Evolutionary conservation across 2,888 invertebrate genomes (phyloP), one percentile per base, ranked within the genome.

Genomic region (Dioctria linearis): DNA sequence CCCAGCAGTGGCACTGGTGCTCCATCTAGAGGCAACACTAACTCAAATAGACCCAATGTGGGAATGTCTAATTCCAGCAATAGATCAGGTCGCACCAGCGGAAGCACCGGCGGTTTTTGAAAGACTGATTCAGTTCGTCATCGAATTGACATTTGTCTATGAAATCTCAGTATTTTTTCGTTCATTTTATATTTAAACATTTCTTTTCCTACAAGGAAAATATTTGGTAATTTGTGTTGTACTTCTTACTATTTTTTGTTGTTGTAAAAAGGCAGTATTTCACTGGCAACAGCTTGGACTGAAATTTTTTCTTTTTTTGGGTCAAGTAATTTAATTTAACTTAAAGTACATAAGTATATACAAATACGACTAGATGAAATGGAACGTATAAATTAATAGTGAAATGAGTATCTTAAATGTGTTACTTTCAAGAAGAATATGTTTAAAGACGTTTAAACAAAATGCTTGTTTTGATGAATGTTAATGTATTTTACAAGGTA

Each of bases 11-110:
- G 85, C 37, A 84, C 83, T 78, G 83, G 83, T 54, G 83, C 59
- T n/a, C 83, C 82, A 61, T 79, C 81, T 46, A 81, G 82, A 39
- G 82, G 80, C 6, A 83, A 83, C 66, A 49, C 81, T 43, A 86
- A 85, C 73, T 87, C 87, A 80, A 86, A 87, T 4, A 86, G 88
- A 73, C 85, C 86, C 80, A 87, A 85, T 25, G 85, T 85, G 46
- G 78, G 80, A 42, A 79, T 82, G 73, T 78, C 82, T 25, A 78
- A 80, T 46, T 63, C 80, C 5, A 63, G 67, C 42, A 78, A 73
- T 42, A 42, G 82, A 51, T 25, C 80, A n/a, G 78, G 73, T 6
- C 78, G 82, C 8, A 67, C 54, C 46, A 80, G 80, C 65, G 59
- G 80, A 4, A 61, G 71, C 42, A 37, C 43, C 9, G 13, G 69